Base-by-base conservation (phyloP, 2,888 invertebrate species). In the Lasiommata megera region DNA sequence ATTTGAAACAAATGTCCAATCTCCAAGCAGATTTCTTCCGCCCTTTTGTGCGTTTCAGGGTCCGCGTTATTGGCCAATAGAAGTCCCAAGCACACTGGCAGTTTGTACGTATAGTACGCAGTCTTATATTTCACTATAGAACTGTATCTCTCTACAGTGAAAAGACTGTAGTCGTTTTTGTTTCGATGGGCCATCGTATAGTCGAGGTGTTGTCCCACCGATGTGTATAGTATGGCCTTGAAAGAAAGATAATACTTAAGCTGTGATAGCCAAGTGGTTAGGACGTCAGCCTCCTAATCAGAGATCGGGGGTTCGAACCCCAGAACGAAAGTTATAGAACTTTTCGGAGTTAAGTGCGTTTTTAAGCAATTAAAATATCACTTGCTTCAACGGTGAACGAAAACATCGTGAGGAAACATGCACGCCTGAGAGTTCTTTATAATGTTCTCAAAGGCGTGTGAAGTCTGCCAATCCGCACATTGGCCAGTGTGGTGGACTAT, bases 1-100 rank as follows among this genome's bases (percentile, higher is more conserved):
- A 97, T 95, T 93, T 99, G 99, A 79, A 95, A 98, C 66, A 97
- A 95, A 66, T 95, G 94, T 14, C 99, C 99, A 92, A 99, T 95
- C 82, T 97, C 94, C 44, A 96, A 77, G 6, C 97, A 89, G 63
- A 98, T 95, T 0, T 93, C 93, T 77, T 95, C 94, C 0, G 96
- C 94, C 74, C 94, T 94, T 7, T 93, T 87, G 72, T 95, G 95
- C 59, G 93, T 91, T 67, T 94, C 93, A 11, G 91, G 87, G 76
- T 97, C 95, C 28, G 78, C 74, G 52, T 92, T 92, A 82, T 94
- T 93, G 62, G 96, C 94, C 81, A 98, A 92, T 67, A 94, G 92
- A 94, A 98, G 94, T 0, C 96, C 97, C 31, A 96, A 75, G 2
- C 95, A 93, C 8, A 98, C 93, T 0, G 99, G 99, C 66, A 98